Base-by-base conservation (phyloP, 2,113 vertebrate genomes). In the Dromaius novaehollandiae region DNA sequence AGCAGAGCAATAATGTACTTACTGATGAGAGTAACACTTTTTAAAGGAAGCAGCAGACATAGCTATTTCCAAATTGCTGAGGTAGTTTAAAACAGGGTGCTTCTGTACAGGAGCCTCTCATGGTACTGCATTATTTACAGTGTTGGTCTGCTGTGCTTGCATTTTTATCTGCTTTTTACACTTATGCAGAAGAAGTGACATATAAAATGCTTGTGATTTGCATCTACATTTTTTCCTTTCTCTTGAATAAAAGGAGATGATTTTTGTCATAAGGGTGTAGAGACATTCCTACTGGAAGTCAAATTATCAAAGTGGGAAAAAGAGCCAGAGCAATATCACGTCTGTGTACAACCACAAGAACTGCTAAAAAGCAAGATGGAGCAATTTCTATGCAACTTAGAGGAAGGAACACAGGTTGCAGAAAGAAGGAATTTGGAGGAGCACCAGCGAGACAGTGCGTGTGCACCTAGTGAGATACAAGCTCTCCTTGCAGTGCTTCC, bases 71-170 rank as follows among this genome's bases (percentile, higher is more conserved):
- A 82, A 88, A 76, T 63, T 92, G 78, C 15, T 85, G 51, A 90
- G 85, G 55, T 64, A 65, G 42, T 81, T 96, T 93, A 90, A 90
- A 92, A 65, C n/a, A 56, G 34, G 20, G 68, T 87, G 75, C 68
- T 90, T 84, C 70, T 93, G 44, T 53, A 91, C 82, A 83, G 44
- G 61, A 94, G 66, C 73, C 44, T 93, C 86, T 68, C 32, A 13
- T n/a, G 36, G 38, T 15, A 24, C 63, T 92, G 64, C 83, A 93
- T 95, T 92, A 91, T 93, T 95, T 89, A 91, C n/a, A 53, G 3
- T 73, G 48, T 42, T 90, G 69, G 28, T 93, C 56, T 95, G 86
- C 90, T 76, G 77, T 91, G 61, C 53, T 93, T 93, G 81, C 53
- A 87, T 77, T 93, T 91, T 48, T 84, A 4, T 68, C 63, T 80